Evolutionary conservation across 2,797 vertebrate genomes (phyloP).

Genomic region (Geotria australis): DNA sequence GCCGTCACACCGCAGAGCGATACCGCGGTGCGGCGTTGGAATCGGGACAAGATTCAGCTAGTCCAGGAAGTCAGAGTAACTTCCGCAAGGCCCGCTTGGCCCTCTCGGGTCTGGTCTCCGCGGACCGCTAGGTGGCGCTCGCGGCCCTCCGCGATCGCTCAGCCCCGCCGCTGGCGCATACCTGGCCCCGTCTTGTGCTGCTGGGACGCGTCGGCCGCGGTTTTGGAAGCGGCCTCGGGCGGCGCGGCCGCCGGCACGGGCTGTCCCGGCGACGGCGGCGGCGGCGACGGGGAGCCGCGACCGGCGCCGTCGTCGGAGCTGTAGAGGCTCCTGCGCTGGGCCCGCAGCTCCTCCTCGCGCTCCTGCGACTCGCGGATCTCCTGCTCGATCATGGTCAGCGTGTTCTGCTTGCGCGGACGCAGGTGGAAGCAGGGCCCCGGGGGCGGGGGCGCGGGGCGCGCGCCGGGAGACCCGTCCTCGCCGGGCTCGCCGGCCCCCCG

Average conservation of each 20-base stretch:
- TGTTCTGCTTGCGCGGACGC: conserved; percentile 12
- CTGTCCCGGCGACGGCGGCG: background rate
- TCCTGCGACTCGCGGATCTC: conserved; percentile 30
- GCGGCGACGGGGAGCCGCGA: conserved; percentile 2
- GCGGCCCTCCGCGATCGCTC: too few species aligned
- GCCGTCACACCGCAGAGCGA: too few species aligned
- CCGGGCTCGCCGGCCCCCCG: background rate
- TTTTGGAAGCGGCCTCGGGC: background rate
- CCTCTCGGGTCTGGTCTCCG: too few species aligned
- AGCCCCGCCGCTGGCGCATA: too few species aligned
- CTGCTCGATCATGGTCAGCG: conserved; percentile 21
- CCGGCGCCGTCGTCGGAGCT: too few species aligned
- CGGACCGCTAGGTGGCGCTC: too few species aligned
- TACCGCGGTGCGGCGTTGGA: too few species aligned
- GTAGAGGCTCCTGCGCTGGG: conserved; percentile 11
- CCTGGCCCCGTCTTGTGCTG: too few species aligned
- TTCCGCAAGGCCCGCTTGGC: too few species aligned
- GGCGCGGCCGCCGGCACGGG: background rate
- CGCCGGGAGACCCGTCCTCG: background rate
- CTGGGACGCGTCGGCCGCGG: background rate
- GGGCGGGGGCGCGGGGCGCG: conserved; percentile 5
- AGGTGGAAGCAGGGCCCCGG: conserved; percentile 9
- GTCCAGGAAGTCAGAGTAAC: too few species aligned
- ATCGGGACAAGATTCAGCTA: too few species aligned
- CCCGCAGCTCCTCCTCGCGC: conserved; percentile 35